These are phyloP conservation scores for Henricia sp. DNA, from an alignment of 53 echinoderm and acorn worm genomes.

Conservation along the genomic window DNA sequence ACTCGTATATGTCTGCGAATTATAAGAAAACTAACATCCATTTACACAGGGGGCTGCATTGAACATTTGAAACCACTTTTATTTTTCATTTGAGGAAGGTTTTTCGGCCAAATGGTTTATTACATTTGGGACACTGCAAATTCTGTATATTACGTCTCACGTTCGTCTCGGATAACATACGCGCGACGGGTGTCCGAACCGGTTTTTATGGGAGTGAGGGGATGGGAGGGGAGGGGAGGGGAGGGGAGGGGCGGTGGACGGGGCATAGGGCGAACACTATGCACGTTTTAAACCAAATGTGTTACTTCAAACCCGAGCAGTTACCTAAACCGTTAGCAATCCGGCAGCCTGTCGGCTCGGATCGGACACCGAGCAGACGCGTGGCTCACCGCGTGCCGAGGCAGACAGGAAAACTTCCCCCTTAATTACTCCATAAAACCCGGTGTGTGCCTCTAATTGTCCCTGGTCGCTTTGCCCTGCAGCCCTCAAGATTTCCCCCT, in stretches of 20 bases:
- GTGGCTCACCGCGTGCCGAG: slow-evolving; percentile 28
- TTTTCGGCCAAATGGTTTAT: too few relatives aligned
- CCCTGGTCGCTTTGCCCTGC: not conserved
- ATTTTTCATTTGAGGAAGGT: too few relatives aligned
- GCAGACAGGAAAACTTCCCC: slow-evolving; percentile 37
- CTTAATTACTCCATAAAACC: slow-evolving; percentile 30
- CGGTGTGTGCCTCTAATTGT: not conserved
- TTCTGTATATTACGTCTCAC: too few relatives aligned
- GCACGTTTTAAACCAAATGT: not conserved
- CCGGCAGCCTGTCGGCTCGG: too few relatives aligned
- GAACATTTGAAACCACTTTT: too few relatives aligned
- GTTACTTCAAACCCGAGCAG: not conserved
- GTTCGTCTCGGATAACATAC: too few relatives aligned
- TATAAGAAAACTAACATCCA: too few relatives aligned
- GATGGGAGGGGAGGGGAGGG: not conserved
- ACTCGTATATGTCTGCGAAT: too few relatives aligned
- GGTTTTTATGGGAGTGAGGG: not conserved
- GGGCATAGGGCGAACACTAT: not conserved
- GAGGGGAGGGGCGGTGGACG: not conserved
- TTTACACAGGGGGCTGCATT: too few relatives aligned
- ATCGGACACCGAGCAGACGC: not conserved
- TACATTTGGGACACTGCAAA: too few relatives aligned
- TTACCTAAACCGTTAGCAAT: not conserved
- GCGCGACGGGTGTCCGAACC: too few relatives aligned
- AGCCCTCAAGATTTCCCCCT: not conserved